Conservation (phyloP, 2,113 vertebrate species). For the Albula goreensis region DNA sequence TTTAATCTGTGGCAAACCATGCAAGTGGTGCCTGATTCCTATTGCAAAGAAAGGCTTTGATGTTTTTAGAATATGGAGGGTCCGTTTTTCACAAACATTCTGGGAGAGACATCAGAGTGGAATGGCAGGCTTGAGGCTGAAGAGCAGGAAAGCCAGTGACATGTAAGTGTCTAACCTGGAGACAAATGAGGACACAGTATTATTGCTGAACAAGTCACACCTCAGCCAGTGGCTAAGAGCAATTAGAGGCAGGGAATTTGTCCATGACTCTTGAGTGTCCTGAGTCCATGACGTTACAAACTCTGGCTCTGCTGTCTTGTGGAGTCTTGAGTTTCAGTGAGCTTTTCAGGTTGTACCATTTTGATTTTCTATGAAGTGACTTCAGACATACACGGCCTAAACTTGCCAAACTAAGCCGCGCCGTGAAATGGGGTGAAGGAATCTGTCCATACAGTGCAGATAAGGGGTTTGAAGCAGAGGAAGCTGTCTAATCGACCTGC, state of each 20-base stretch:
- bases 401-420: conserved; percentile 22
- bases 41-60: neutral
- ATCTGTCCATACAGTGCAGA: neutral
- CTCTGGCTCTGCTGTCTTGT: neutral
- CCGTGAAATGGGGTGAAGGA: neutral
- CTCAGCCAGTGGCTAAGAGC: conserved; percentile 52
- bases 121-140: conserved; percentile 13
- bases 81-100: neutral
- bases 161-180: conserved; percentile 10
- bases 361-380: neutral
- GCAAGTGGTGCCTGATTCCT: neutral
- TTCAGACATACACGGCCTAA: conserved; percentile 16
- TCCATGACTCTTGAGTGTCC: conserved; percentile 50
- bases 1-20: neutral
- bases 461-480: conserved; percentile 18
- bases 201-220: conserved; percentile 68
- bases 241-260: conserved; percentile 28
- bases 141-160: neutral
- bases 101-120: neutral
- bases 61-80: neutral
- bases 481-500: neutral
- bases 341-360: neutral
- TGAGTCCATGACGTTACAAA: conserved; percentile 26
- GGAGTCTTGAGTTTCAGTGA: neutral
- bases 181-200: conserved; percentile 49